These are phyloP conservation scores for Marasmarcha lunaedactyla DNA, from an alignment of 2,888 invertebrate genomes.

Conservation along the genomic window DNA sequence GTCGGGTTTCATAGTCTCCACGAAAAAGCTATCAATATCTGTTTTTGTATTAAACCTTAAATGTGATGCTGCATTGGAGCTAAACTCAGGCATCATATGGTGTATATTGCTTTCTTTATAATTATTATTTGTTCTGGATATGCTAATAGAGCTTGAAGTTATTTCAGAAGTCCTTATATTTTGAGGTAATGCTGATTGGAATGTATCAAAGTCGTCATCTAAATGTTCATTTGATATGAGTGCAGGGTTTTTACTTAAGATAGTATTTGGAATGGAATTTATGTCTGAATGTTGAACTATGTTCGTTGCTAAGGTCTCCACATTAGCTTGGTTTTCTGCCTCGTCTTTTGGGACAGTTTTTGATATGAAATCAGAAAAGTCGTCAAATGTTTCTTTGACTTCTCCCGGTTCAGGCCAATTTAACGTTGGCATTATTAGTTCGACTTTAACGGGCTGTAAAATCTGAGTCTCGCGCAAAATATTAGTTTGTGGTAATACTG, in stretches of 20 bases:
- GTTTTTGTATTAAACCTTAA: no score
- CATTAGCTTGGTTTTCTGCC: slow-evolving; percentile 19
- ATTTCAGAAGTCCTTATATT: neutral
- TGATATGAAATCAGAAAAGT: slow-evolving; percentile 52
- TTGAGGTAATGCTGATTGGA: slow-evolving; percentile 48
- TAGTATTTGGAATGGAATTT: slow-evolving; percentile 3
- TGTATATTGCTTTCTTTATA: neutral
- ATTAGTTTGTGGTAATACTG: slow-evolving; percentile 1
- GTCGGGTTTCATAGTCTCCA: no score
- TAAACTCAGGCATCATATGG: neutral
- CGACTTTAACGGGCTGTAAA: slow-evolving; percentile 54
- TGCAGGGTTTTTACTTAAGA: neutral
- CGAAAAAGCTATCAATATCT: no score
- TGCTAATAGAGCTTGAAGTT: neutral
- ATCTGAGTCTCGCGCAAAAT: slow-evolving; percentile 24
- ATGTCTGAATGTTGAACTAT: neutral
- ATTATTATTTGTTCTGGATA: neutral
- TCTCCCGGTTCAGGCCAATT: slow-evolving; percentile 66
- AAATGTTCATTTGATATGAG: slow-evolving; percentile 17
- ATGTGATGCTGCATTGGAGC: neutral
- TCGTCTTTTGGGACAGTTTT: slow-evolving; percentile 22
- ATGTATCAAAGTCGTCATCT: slow-evolving; percentile 59
- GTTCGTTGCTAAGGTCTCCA: slow-evolving; percentile 6
- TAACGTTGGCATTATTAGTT: slow-evolving; percentile 47
- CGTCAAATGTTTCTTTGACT: slow-evolving; percentile 54